phyloP scores from a whole-genome alignment of 1,140 invertebrate species.

The Lithobius niger region DNA sequence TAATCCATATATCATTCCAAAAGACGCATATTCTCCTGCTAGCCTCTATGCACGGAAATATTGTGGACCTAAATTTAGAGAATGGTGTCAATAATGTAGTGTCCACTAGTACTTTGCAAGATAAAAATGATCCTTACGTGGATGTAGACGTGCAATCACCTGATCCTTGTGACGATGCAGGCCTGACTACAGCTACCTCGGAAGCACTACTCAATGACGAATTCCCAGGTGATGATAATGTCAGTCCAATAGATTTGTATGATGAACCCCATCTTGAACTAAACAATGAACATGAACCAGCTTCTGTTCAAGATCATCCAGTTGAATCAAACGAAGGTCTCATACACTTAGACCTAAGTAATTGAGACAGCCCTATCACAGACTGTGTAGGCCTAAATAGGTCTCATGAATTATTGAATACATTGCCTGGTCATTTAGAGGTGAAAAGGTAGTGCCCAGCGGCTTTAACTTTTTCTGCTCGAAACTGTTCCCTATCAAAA shows the following conservation, averaged over 20 bases:
- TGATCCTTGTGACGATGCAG: not conserved
- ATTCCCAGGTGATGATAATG: not conserved
- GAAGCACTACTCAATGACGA: not conserved
- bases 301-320: not conserved
- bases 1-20: slow-evolving; percentile 23
- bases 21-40: slow-evolving; percentile 23
- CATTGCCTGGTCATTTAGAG: not conserved
- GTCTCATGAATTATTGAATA: not conserved
- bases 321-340: too few species aligned
- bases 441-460: not conserved
- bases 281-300: not conserved
- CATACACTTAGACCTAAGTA: too few species aligned
- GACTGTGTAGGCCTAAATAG: not conserved
- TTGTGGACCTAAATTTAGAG: not conserved
- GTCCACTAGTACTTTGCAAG: not conserved
- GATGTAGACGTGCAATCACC: not conserved
- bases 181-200: not conserved
- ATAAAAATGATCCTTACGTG: not conserved
- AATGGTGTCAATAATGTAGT: not conserved
- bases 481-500: not conserved
- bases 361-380: not conserved
- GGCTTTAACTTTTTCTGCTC: not conserved
- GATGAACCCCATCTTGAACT: not conserved
- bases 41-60: slow-evolving; percentile 13
- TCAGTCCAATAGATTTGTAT: not conserved